phyloP scores from a whole-genome alignment of 2,113 vertebrate species.

The western clawed frog (Xenopus tropicalis) region UCB_Xtro_10.0 CM004444.2:27310001-27310500 shows the following conservation, averaged over 20 bases:
- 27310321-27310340: slow-evolving; percentile 61
- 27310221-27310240: slow-evolving; percentile 76
- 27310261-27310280: slow-evolving; percentile 91
- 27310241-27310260: slow-evolving; percentile 83
- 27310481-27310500: slow-evolving; percentile 75
- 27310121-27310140: not conserved
- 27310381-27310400: slow-evolving; percentile 96
- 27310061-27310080: slow-evolving; percentile 4
- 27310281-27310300: slow-evolving; percentile 91
- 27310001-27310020: slow-evolving; percentile 17
- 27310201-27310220: slow-evolving; percentile 80
- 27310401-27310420: slow-evolving; percentile 88
- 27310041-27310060: not conserved
- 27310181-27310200: slow-evolving; percentile 82
- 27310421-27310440: slow-evolving; percentile 84
- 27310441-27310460: slow-evolving; percentile 86
- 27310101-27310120: slow-evolving; percentile 51
- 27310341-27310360: slow-evolving; percentile 79
- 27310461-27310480: slow-evolving; percentile 81
- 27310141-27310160: slow-evolving; percentile 60
- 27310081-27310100: not conserved
- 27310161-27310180: slow-evolving; percentile 85
- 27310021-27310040: slow-evolving; percentile 7
- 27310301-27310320: slow-evolving; percentile 78
- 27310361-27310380: slow-evolving; percentile 79